A percentile compares a stretch with the other conserved stretches of the same genome.
These are phyloP conservation scores for Lindbergichthys nudifrons DNA, from an alignment of 2,797 vertebrate genomes.

Conservation along the genomic window DNA sequence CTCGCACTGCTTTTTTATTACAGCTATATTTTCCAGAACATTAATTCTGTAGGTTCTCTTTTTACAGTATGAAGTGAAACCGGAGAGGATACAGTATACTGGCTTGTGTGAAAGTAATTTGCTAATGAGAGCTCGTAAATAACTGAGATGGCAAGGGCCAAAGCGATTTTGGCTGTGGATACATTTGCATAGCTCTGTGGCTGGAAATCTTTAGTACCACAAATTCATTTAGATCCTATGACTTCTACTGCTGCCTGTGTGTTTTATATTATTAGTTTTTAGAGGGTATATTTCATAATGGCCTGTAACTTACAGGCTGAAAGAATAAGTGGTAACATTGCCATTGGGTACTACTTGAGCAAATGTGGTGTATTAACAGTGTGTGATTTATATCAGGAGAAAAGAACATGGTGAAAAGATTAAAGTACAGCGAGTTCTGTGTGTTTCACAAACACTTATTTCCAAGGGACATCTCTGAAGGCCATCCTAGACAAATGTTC, in stretches of 20 bases:
- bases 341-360: conserved; percentile 34
- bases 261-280: conserved; percentile 57
- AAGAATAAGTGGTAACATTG: conserved; percentile 61
- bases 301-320: conserved; percentile 49
- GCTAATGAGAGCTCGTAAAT: conserved; percentile 82
- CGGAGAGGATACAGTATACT: conserved; percentile 46
- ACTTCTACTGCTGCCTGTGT: conserved; percentile 42
- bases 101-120: conserved; percentile 78
- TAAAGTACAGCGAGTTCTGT: conserved; percentile 35
- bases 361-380: conserved; percentile 19
- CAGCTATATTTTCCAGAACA: conserved; percentile 77
- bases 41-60: conserved; percentile 77
- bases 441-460: conserved; percentile 36
- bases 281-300: conserved; percentile 63
- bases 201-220: conserved; percentile 26
- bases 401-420: conserved; percentile 33
- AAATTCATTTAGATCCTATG: conserved; percentile 52
- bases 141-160: conserved; percentile 61
- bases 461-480: conserved; percentile 61
- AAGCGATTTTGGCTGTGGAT: conserved; percentile 68
- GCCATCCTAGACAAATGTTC: conserved; percentile 52
- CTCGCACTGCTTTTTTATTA: conserved; percentile 69
- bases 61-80: conserved; percentile 59
- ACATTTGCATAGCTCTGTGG: conserved; percentile 67
- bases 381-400: conserved; percentile 56